phyloP scores from a whole-genome alignment of 2,888 invertebrate species.

The Temnothorax ravouxi region DNA sequence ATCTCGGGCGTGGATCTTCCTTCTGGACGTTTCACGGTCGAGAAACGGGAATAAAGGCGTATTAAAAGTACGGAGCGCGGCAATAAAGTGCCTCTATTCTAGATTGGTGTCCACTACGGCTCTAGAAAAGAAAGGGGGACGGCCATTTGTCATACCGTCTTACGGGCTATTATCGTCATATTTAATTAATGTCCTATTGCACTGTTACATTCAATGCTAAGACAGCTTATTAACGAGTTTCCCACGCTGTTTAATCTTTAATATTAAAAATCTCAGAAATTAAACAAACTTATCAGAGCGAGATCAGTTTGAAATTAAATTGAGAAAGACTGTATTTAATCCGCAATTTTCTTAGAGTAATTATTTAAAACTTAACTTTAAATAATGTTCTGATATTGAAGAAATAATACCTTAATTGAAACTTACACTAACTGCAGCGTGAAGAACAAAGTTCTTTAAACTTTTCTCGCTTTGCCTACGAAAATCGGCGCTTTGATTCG shows the following conservation, averaged over 20 bases:
- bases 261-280: neutral
- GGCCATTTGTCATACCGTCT: conserved; percentile 43
- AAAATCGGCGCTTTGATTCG: conserved; percentile 43
- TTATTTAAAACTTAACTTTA: neutral
- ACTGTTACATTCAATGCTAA: conserved; percentile 1
- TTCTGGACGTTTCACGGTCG: conserved; percentile 66
- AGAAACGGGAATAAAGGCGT: conserved; percentile 61
- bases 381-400: neutral
- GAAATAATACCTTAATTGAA: conserved; percentile 13
- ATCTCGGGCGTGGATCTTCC: conserved; percentile 68
- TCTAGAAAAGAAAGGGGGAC: conserved; percentile 33
- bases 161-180: conserved; percentile 16
- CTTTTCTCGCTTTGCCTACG: conserved; percentile 37
- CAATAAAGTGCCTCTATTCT: conserved; percentile 68
- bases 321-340: neutral
- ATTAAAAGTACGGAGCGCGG: conserved; percentile 59
- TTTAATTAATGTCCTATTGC: conserved; percentile 34
- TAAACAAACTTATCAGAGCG: neutral
- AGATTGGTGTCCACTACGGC: conserved; percentile 33
- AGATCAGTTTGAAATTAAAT: neutral
- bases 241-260: neutral
- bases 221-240: neutral
- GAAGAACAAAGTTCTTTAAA: conserved; percentile 12
- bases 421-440: neutral
- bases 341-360: neutral